Evolutionary conservation across 2,797 vertebrate species (phyloP).

Genomic region (Rhinophrynus dorsalis): DNA sequence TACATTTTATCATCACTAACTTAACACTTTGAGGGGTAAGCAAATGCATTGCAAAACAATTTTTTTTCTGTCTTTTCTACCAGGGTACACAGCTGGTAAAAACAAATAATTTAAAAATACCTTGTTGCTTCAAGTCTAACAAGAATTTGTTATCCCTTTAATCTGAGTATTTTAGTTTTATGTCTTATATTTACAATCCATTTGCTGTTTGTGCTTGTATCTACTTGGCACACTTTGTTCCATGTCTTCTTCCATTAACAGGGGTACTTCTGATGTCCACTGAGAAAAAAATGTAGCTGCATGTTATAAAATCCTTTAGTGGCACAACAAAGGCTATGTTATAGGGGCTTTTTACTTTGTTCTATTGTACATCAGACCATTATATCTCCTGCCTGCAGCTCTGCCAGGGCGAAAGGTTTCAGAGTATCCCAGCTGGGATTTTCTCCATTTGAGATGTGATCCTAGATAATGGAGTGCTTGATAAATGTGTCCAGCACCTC

Average conservation of each 20-base stretch:
- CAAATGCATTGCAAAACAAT: too few relatives aligned
- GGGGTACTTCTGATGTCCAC: slow-evolving; percentile 79
- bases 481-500: slow-evolving; percentile 28
- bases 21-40: too few relatives aligned
- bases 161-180: slow-evolving; percentile 69
- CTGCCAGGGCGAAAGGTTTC: slow-evolving; percentile 61
- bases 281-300: slow-evolving; percentile 73
- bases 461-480: slow-evolving; percentile 55
- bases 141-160: slow-evolving; percentile 74
- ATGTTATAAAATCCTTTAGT: slow-evolving; percentile 67
- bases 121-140: neutral
- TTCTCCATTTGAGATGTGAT: slow-evolving; percentile 59
- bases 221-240: slow-evolving; percentile 87
- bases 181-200: slow-evolving; percentile 83
- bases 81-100: neutral
- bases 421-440: slow-evolving; percentile 63
- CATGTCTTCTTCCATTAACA: slow-evolving; percentile 86
- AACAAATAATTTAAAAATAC: neutral
- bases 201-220: slow-evolving; percentile 76
- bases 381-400: slow-evolving; percentile 73
- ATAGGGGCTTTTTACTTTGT: slow-evolving; percentile 68
- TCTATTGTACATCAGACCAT: slow-evolving; percentile 75
- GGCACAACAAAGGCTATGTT: slow-evolving; percentile 66
- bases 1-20: too few relatives aligned
- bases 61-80: neutral